Percentiles rank a stretch among this genome's conserved stretches.
Conservation (phyloP, 2,797 vertebrate species). For the Austrolebias charrua region DNA sequence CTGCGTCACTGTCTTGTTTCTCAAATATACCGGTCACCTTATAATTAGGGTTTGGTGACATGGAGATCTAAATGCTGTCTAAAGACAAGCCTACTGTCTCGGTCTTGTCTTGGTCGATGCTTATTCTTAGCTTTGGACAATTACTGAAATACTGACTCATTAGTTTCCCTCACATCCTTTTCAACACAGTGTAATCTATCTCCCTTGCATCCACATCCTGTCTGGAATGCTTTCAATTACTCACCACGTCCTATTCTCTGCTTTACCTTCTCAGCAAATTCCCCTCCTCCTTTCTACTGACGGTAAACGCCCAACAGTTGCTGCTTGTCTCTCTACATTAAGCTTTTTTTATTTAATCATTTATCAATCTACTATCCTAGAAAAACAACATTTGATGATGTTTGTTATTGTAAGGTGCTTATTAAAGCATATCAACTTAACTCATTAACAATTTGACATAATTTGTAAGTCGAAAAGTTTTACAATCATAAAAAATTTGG, state of each 20-base stretch:
- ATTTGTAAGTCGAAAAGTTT: too few relatives aligned
- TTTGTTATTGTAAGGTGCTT: slow-evolving; percentile 11
- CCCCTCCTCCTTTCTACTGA: slow-evolving; percentile 38
- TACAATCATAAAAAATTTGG: too few relatives aligned
- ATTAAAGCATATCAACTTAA: slow-evolving; percentile 7
- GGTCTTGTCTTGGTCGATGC: slow-evolving; percentile 52
- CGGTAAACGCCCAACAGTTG: slow-evolving; percentile 15
- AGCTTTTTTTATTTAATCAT: slow-evolving; percentile 7
- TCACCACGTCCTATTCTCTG: slow-evolving; percentile 64
- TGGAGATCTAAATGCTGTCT: slow-evolving; percentile 43
- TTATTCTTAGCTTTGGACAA: slow-evolving; percentile 66
- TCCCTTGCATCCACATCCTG: slow-evolving; percentile 73
- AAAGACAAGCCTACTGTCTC: slow-evolving; percentile 53
- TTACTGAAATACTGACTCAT: slow-evolving; percentile 73
- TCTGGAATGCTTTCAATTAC: slow-evolving; percentile 78
- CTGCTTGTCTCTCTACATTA: slow-evolving; percentile 33
- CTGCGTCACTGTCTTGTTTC: slow-evolving; percentile 29
- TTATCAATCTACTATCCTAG: slow-evolving; percentile 28
- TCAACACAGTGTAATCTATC: slow-evolving; percentile 73
- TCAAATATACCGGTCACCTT: slow-evolving; percentile 60
- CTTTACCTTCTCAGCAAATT: slow-evolving; percentile 68
- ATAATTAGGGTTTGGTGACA: slow-evolving; percentile 63
- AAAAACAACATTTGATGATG: slow-evolving; percentile 23
- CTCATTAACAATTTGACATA: slow-evolving; percentile 1
- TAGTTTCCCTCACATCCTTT: slow-evolving; percentile 75